Evolutionary conservation across 2,113 vertebrate genomes (phyloP), one percentile per base, ranked within the genome.

Genomic region (Larimichthys polyactis): DNA sequence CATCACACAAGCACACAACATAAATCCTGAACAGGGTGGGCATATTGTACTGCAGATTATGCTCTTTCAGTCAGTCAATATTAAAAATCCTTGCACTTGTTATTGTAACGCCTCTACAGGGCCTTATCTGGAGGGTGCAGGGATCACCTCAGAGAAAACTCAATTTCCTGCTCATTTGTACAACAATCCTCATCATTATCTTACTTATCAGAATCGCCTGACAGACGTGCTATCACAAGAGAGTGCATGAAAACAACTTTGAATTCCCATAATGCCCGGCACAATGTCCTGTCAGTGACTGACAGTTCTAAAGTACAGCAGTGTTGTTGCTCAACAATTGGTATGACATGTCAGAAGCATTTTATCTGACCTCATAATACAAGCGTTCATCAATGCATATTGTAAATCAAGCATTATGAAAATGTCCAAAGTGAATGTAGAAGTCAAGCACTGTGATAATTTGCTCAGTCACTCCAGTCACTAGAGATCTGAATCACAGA

Each of bases 121-220:
- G 48, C 58, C 87, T 92, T 92, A 93, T 94, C 93, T 90, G 44
- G 43, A 78, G 49, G 74, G 85, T 79, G 74, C 85, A 92, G 84
- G 72, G 80, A 93, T 93, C 90, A 91, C 77, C 75, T 79, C 57
- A 29, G 81, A 83, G 77, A 85, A 90, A 91, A 93, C 85, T 88
- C 84, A 90, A 91, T 93, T 90, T 90, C 87, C 85, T 85, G 81
- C 83, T 91, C 85, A 85, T 94, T 88, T 93, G 86, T 89, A 84
- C 71, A 85, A 81, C 89, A 91, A 89, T 84, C 65, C 62, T 80
- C 73, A 57, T 87, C 80, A 89, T 93, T 88, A 93, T 92, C 85
- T 91, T 57, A 77, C 65, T 79, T 77, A 92, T 92, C 79, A 74
- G 76, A 73, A 49, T 68, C 52, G 11, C 67, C 81, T 84, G 79